Base-by-base conservation (phyloP, 2,113 vertebrate genomes). In the Eulacestoma nigropectus region DNA sequence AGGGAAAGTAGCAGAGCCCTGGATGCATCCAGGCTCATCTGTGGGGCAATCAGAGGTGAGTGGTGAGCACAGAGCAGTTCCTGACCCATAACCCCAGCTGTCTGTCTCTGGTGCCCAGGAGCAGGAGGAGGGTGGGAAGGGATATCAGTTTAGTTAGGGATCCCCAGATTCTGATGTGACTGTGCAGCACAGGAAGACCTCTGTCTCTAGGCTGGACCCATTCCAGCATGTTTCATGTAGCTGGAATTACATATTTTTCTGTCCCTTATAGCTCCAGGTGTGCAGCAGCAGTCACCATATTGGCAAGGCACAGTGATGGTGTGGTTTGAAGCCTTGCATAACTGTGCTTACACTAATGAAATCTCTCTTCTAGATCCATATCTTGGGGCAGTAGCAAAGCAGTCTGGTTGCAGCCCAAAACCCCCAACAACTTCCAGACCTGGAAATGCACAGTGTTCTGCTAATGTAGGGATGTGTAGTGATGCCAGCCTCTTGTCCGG, bases 381-480 rank as follows among this genome's bases (percentile, higher is more conserved):
- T 6, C 69, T 91, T 93, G 55, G n/a, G 49, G 68, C 64, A 29
- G 11, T 29, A 69, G 79, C 67, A 62, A 73, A 67, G 68, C 95
- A 91, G 41, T 32, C 64, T n/a, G 39, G 67, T 70, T 75, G 90
- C 22, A 33, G 79, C 63, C 93, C 86, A 25, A 77, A 73, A 81
- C 47, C 57, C 46, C 32, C 44, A 1, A 56, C 88, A 67, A 18
- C 74, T 78, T 97, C 98, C 73, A 96, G 96, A 52, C 64, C 86
- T 47, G 92, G 90, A 62, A 77, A 96, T 47, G 65, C 16, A 17
- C 84, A 29, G 92, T 84, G 72, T 33, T 84, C 89, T 77, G 59
- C 95, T 82, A 42, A 41, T 21, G 41, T 35, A 49, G 87, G 75
- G 41, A 90, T 25, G 25, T 41, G 64, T 14, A n/a, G 70, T 27